Conservation (phyloP, 1,140 invertebrate genomes). For the Drosophila sp. region DNA sequence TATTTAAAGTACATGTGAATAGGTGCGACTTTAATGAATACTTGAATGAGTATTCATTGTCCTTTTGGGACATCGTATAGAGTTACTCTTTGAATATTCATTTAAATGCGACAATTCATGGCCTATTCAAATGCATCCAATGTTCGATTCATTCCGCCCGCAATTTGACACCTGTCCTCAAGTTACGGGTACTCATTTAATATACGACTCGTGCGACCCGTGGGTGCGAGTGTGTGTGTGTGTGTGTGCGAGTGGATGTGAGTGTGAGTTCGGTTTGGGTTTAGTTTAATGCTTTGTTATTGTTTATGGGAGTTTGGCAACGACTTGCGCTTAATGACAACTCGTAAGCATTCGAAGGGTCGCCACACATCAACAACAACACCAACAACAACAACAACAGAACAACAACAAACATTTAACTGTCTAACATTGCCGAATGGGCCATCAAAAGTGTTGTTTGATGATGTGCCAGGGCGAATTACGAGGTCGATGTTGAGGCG, state of each 20-base stretch:
- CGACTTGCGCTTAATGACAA: conserved; percentile 47
- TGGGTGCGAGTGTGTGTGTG: not conserved
- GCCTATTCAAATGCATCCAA: conserved; percentile 11
- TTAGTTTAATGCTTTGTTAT: conserved; percentile 30
- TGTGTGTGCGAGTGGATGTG: not conserved
- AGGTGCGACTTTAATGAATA: not conserved
- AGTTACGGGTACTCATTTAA: conserved; percentile 30
- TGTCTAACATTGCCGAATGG: conserved; percentile 21
- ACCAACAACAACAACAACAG: conserved; percentile 11
- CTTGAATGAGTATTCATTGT: not conserved
- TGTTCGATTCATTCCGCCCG: conserved; percentile 16
- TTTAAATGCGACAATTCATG: not conserved
- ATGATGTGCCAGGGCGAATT: conserved; percentile 70
- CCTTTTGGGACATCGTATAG: conserved; percentile 5
- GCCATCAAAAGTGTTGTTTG: conserved; percentile 54
- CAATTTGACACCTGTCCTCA: conserved; percentile 39
- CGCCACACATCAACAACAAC: conserved; percentile 40
- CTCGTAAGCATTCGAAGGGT: conserved; percentile 48
- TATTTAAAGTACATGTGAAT: not conserved
- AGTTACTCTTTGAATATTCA: conserved; percentile 1
- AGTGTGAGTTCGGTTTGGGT: not conserved
- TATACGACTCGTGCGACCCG: conserved; percentile 24
- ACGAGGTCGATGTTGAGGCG: conserved; percentile 58
- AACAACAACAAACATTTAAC: conserved; percentile 24
- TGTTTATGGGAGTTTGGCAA: conserved; percentile 48